Percentiles rank a stretch among this genome's conserved stretches.
These are phyloP conservation scores for Rhingia rostrata DNA, from an alignment of 2,888 invertebrate genomes.

Conservation along the genomic window DNA sequence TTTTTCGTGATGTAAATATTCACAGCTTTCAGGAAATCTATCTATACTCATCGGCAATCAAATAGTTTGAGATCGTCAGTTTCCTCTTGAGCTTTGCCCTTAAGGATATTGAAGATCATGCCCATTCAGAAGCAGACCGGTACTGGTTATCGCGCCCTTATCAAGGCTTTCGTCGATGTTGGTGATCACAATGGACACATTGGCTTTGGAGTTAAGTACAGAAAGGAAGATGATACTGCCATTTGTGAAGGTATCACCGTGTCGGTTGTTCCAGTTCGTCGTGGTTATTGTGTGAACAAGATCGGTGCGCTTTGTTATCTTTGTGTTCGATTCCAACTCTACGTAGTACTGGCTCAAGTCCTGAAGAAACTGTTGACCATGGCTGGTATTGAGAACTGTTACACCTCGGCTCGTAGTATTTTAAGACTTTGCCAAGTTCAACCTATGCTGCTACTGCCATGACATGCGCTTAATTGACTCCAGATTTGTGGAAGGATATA, in stretches of 20 bases:
- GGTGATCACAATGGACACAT: constrained; percentile 99
- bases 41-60: constrained; percentile 98
- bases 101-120: constrained; percentile 99
- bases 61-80: constrained; percentile 99
- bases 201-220: constrained; percentile 99
- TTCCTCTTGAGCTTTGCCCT: constrained; percentile 95
- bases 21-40: constrained; percentile 98
- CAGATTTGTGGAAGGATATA: constrained; percentile 99
- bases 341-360: constrained; percentile 99
- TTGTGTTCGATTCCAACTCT: constrained; percentile 99
- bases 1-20: constrained; percentile 98
- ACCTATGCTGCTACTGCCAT: constrained; percentile 99
- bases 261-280: constrained; percentile 98
- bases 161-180: constrained; percentile 97
- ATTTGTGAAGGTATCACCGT: no score
- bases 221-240: constrained; percentile 99
- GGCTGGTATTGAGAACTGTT: constrained; percentile 99
- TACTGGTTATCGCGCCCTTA: constrained; percentile 99
- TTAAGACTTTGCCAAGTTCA: no score
- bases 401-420: constrained; percentile 98
- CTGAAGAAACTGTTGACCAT: constrained; percentile 99
- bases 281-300: constrained; percentile 99
- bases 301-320: constrained; percentile 99
- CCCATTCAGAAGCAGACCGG: constrained; percentile 99
- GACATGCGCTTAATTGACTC: constrained; percentile 99